Base-by-base conservation (phyloP, 2,113 vertebrate species). In the Blennius ocellaris region DNA sequence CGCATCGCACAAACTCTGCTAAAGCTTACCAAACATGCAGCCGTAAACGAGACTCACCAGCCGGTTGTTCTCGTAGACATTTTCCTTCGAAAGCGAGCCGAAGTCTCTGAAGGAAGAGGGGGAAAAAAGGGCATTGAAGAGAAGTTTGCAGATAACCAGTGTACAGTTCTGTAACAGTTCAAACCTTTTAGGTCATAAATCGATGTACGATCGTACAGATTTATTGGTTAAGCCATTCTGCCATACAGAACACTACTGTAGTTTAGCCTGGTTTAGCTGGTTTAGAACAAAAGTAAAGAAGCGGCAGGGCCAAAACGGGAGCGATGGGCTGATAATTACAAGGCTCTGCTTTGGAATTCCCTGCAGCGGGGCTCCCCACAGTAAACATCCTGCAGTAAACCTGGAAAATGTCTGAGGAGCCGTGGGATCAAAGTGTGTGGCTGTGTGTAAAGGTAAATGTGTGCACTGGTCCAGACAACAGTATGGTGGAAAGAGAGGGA, bases 31-130 rank as follows among this genome's bases (percentile, higher is more conserved):
- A 30, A 66, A 60, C 11, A 70, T 15, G 5, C 8, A 60, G 41
- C 16, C 44, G 57, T 12, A 40, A 61, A 49, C 63, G 0, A 56
- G 87, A 97, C 98, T 97, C 84, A 99, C 98, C 96, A 99, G 91
- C 12, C 82, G 94, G 90, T 99, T 99, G 92, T 99, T 99, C 85
- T 98, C 96, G 3, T 96, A 98, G 73, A 99, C 90, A 15, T 99
- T 96, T 82, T 99, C 97, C 92, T 98, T 98, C 68, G 96, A 98
- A 71, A 99, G 96, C 0, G 95, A 96, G 77, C 94, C 92, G 80
- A 98, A 98, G 81, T 99, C 95, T 93, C 98, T 99, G 94, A 15
- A 95, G 94, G 1, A 78, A 92, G 65, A 78, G 87, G 67, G n/a
- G n/a, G n/a, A n/a, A 79, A 69, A 63, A 79, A 63, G 39, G 37